Base-by-base conservation (phyloP, 2,797 vertebrate species). In the Parotocinclus haroldoi region DNA sequence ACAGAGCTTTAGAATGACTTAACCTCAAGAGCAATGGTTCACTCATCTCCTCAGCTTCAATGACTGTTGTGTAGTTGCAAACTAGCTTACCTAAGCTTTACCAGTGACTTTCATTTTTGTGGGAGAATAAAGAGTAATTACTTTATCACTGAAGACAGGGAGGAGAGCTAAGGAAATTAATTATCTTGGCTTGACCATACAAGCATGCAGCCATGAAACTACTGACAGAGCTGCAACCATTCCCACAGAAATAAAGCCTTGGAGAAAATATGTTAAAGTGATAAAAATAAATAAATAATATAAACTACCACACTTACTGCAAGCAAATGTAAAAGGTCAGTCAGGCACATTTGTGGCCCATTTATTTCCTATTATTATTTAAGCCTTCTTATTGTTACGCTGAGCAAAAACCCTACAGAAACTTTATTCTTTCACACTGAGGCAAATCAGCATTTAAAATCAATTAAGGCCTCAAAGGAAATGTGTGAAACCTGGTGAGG, bases 171-270 rank as follows among this genome's bases (percentile, higher is more conserved):
- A 58, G 45, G 62, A 19, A 63, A 72, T 78, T 58, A 73, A 75
- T 78, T 68, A 68, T 56, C 53, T 62, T 48, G 19, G 69, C 46
- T 72, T 50, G 63, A 61, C 63, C 53, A 40, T 14, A n/a, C 60
- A 19, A 17, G 46, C 10, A 18, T 53, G 39, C 58, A 66, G 63
- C 70, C 68, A 77, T 74, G 66, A 62, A 74, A 67, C 72, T 67
- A 42, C 58, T 72, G 27, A 27, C 27, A 27, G 27, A 27, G 27
- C 27, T 27, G 27, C 27, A 27, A 5, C 27, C 27, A 27, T 27
- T 27, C 27, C 27, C 27, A 27, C 2, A 27, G 27, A 2, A 27
- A 27, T 27, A 5, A 27, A 27, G 27, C 56, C 58, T 60, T 57
- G 49, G 63, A 46, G n/a, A 11, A 46, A 46, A 27, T 27, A 27